Base-by-base conservation (phyloP, 2,113 vertebrate genomes). In the Microcebus ravelobensis region DNA sequence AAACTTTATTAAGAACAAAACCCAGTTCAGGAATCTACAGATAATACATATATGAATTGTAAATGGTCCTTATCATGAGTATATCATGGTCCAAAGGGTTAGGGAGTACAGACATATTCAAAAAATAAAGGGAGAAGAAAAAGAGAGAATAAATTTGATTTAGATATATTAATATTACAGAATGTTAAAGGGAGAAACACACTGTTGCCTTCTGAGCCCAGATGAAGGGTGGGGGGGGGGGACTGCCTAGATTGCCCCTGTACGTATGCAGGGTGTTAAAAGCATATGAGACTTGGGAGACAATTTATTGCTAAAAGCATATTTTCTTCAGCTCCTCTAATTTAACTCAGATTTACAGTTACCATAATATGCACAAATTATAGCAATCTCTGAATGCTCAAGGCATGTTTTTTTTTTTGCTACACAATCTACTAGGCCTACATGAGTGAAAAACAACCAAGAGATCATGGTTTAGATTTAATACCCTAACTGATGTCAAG, bases 161-260 rank as follows among this genome's bases (percentile, higher is more conserved):
- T 21, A 68, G 42, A 57, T 48, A 83, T 11, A 48, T 52, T 55
- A 13, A 83, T 8, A 48, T 52, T 55, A 13, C 31, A 63, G n/a
- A 83, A 29, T 1, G 50, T 77, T 61, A 59, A 96, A 70, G 27
- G 17, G 20, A 70, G 17, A 63, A 59, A 68, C 2, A n/a, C 68
- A 76, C 29, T 9, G 0, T 10, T 36, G 15, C 2, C 27, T 4
- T 68, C 61, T 50, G 52, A 82, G 7, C 3, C 8, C 6, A 8
- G 6, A 3, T 21, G 17, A 20, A 11, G 52, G n/a, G n/a, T n/a
- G n/a, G n/a, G n/a, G n/a, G n/a, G 6, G 5, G 31, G 9, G 42
- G 0, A 18, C 12, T 52, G 27, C 15, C 1, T 39, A 23, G 3
- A 14, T 61, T 85, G 39, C 3, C 0, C 9, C 27, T 36, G 1